phyloP scores from a whole-genome alignment of 2,888 invertebrate species.

The Neoitamus cyanurus region DNA sequence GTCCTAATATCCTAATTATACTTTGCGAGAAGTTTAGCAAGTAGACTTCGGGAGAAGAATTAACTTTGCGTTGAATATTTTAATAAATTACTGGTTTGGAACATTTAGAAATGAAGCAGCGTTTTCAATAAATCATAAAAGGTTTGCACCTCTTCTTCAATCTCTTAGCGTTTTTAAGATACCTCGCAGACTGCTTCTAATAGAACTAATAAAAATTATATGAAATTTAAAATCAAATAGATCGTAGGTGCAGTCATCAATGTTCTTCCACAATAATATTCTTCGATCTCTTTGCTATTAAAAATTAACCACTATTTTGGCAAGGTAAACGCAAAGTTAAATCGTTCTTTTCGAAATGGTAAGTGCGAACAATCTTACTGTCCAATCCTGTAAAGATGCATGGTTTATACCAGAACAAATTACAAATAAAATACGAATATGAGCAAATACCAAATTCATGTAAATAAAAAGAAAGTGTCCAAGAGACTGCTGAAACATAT shows the following conservation, averaged over 20 bases:
- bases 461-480: constrained; percentile 13
- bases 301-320: not conserved
- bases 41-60: not conserved
- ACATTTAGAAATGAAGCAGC: not conserved
- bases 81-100: not conserved
- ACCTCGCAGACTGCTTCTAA: constrained; percentile 5
- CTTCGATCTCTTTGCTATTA: not conserved
- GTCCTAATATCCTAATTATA: not conserved
- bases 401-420: not conserved
- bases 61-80: not conserved
- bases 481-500: constrained; percentile 44
- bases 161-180: not conserved
- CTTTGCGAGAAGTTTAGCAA: not conserved
- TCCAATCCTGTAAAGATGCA: not conserved
- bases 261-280: not conserved
- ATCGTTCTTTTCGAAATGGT: not conserved
- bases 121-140: not conserved
- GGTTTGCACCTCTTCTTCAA: not conserved
- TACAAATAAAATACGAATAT: not conserved
- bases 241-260: not conserved
- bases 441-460: not conserved
- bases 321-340: not conserved
- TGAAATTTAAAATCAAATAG: not conserved
- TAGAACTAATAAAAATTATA: not conserved
- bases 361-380: not conserved